Percentiles rank a stretch among this genome's conserved stretches.
Conservation (phyloP, 2,797 vertebrate species). For the Enteromius anoplus region DNA sequence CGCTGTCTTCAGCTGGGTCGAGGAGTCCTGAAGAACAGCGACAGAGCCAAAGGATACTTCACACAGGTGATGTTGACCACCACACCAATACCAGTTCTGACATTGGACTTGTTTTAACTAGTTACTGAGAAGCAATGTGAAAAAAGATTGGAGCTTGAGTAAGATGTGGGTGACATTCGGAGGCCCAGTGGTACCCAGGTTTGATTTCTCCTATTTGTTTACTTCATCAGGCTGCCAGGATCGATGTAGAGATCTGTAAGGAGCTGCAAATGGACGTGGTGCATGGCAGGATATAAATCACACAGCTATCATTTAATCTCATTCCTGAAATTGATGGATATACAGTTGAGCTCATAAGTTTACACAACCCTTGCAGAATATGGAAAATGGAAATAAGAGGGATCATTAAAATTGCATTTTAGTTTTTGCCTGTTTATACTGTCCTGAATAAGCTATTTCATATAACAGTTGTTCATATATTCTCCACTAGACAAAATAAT, state of each 20-base stretch:
- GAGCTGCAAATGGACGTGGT: slow-evolving; percentile 52
- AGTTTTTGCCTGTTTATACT: no score
- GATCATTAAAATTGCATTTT: no score
- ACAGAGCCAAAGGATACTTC: slow-evolving; percentile 69
- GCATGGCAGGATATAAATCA: slow-evolving; percentile 36
- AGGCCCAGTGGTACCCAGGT: neutral
- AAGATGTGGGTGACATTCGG: neutral
- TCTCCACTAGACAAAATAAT: no score
- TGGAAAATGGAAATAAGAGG: no score
- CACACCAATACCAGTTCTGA: neutral
- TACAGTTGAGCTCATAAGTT: no score
- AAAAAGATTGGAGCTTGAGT: neutral
- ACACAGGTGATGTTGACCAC: slow-evolving; percentile 67
- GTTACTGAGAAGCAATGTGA: neutral
- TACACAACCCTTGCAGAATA: no score
- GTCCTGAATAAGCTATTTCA: no score
- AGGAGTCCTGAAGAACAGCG: slow-evolving; percentile 70
- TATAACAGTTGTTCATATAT: no score
- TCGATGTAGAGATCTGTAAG: slow-evolving; percentile 47
- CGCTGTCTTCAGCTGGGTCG: slow-evolving; percentile 78
- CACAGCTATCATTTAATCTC: neutral
- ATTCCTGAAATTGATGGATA: neutral
- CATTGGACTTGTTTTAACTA: neutral
- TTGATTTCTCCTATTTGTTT: neutral
- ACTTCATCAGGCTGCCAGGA: slow-evolving; percentile 1